A percentile compares a stretch with the other conserved stretches of the same genome.
Evolutionary conservation across 2,888 invertebrate species (phyloP).

Genomic region (Leptinotarsa peninsularis): DNA sequence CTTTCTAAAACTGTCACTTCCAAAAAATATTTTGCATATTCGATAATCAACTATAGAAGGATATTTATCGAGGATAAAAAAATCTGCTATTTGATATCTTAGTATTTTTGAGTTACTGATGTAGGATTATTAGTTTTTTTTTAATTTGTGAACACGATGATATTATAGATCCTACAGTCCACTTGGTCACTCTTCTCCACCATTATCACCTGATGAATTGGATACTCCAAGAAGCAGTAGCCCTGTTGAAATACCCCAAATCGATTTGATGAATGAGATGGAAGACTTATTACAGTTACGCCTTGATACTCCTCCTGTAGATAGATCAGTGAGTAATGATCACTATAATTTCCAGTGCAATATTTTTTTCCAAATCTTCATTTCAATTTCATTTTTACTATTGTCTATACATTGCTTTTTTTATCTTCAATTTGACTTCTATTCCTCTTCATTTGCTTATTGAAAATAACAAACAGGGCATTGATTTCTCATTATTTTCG

Average conservation of each 20-base stretch:
- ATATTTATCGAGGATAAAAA: too few relatives aligned
- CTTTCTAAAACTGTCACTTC: too few relatives aligned
- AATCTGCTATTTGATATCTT: too few relatives aligned
- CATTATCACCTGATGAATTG: constrained; percentile 68
- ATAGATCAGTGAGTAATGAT: constrained; percentile 73
- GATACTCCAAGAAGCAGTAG: constrained; percentile 65
- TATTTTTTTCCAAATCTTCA: too few relatives aligned
- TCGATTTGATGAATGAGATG: constrained; percentile 77
- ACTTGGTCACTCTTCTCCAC: constrained; percentile 67
- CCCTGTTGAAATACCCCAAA: constrained; percentile 66
- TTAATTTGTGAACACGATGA: constrained; percentile 13
- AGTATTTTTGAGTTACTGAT: background rate
- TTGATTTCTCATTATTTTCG: background rate
- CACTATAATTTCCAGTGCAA: too few relatives aligned
- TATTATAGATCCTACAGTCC: constrained; percentile 63
- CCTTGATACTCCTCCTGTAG: constrained; percentile 71
- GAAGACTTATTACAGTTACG: constrained; percentile 70
- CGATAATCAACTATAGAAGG: too few relatives aligned
- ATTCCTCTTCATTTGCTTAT: too few relatives aligned
- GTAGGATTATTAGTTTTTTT: background rate
- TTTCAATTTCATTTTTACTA: too few relatives aligned
- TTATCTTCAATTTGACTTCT: too few relatives aligned
- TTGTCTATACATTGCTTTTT: too few relatives aligned
- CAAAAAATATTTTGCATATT: too few relatives aligned
- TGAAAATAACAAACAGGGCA: too few relatives aligned